Conservation (phyloP, 2,888 invertebrate species). For the Thymelicus lineola region DNA sequence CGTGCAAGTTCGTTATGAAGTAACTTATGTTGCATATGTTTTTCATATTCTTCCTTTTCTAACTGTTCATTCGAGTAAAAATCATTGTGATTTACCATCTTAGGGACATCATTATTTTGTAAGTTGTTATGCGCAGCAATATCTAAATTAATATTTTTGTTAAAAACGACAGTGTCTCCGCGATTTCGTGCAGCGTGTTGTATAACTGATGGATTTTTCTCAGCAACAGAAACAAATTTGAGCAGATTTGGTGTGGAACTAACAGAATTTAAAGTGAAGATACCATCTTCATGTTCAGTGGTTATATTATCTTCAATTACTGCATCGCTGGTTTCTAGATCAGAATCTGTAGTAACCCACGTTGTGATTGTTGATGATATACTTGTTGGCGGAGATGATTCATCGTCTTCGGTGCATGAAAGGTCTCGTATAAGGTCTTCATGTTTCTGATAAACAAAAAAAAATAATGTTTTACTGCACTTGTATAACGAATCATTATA, state of each 20-base stretch:
- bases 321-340: constrained; percentile 61
- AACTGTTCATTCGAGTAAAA: constrained; percentile 60
- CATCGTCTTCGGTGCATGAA: constrained; percentile 83
- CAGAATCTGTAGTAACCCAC: constrained; percentile 56
- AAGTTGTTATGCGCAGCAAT: constrained; percentile 61
- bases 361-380: constrained; percentile 53
- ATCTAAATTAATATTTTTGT: constrained; percentile 58
- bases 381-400: constrained; percentile 59
- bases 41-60: constrained; percentile 70
- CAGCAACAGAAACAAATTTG: constrained; percentile 42
- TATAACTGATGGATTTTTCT: constrained; percentile 44
- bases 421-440: constrained; percentile 86
- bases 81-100: constrained; percentile 57
- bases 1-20: constrained; percentile 75
- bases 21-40: constrained; percentile 73
- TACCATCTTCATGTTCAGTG: constrained; percentile 61
- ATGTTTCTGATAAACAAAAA: constrained; percentile 79
- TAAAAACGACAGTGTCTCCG: constrained; percentile 43
- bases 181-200: constrained; percentile 33
- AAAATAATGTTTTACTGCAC: not conserved
- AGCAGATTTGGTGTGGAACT: constrained; percentile 50
- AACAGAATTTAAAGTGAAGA: constrained; percentile 53
- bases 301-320: constrained; percentile 61
- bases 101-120: constrained; percentile 71
- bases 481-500: too few species aligned